These are phyloP conservation scores for Cryptops parisi DNA, from an alignment of 2,888 invertebrate species.

Conservation along the genomic window DNA sequence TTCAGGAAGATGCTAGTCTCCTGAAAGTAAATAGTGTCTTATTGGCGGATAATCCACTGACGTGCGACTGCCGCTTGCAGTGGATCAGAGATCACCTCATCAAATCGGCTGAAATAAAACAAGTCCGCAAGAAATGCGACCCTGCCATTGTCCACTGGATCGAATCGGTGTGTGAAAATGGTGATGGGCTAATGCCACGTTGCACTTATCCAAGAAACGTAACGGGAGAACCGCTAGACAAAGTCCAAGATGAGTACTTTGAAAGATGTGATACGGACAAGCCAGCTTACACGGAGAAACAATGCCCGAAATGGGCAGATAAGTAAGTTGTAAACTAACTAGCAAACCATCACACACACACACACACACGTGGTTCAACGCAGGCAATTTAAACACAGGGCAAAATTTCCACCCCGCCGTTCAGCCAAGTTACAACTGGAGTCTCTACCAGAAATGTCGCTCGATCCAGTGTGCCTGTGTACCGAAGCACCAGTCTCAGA, in stretches of 20 bases:
- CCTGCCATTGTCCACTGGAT: not conserved
- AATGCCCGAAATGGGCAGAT: too few relatives aligned
- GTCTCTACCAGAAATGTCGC: too few relatives aligned
- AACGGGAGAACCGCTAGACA: not conserved
- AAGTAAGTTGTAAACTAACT: too few relatives aligned
- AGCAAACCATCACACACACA: too few relatives aligned
- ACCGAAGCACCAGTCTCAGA: too few relatives aligned
- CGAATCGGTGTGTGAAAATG: not conserved
- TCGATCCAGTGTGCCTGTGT: too few relatives aligned
- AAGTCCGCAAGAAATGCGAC: not conserved
- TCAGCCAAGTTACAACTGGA: too few relatives aligned
- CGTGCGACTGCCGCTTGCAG: constrained; percentile 4
- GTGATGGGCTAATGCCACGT: not conserved
- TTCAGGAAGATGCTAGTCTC: not conserved
- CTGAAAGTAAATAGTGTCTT: not conserved
- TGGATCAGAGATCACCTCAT: constrained; percentile 6
- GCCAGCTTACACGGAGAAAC: too few relatives aligned
- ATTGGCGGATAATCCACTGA: constrained; percentile 4
- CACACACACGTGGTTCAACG: too few relatives aligned
- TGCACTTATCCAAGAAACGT: constrained; percentile 3
- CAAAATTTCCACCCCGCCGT: too few relatives aligned
- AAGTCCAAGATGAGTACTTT: not conserved
- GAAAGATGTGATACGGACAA: too few relatives aligned
- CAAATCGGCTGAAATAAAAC: not conserved
- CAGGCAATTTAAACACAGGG: too few relatives aligned